These are phyloP conservation scores for Cladorhizidae sp. DNA, from an alignment of 37 sponge, comb jelly and placozoan species.

Conservation along the genomic window DNA sequence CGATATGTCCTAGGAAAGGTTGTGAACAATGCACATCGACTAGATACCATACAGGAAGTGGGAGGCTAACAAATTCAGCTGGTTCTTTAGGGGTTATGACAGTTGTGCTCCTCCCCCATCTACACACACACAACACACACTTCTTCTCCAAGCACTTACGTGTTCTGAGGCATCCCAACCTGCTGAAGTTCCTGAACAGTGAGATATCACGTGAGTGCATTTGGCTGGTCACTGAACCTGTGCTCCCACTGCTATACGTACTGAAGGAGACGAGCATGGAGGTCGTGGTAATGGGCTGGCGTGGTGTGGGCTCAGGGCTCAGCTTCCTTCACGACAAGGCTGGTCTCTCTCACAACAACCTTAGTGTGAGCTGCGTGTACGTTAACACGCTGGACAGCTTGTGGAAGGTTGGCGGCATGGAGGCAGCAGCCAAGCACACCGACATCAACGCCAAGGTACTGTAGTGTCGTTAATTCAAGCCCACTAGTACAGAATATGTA, in stretches of 20 bases:
- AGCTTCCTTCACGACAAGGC: conserved; percentile 66
- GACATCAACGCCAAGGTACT: conserved; percentile 26
- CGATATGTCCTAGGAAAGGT: too few relatives aligned
- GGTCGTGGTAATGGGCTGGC: conserved; percentile 59
- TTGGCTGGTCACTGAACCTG: conserved; percentile 52
- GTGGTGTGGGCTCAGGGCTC: conserved; percentile 52
- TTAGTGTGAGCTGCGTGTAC: conserved; percentile 46
- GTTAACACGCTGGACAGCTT: conserved; percentile 24
- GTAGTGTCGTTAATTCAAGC: too few relatives aligned
- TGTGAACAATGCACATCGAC: too few relatives aligned
- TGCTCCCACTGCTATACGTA: conserved; percentile 27
- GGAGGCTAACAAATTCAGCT: too few relatives aligned
- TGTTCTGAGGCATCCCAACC: conserved; percentile 74
- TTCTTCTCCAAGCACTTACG: conserved; percentile 67
- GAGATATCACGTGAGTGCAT: conserved; percentile 9
- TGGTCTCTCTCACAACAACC: conserved; percentile 53
- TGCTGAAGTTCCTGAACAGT: conserved; percentile 63
- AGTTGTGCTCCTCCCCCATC: too few relatives aligned
- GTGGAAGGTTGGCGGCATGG: conserved; percentile 77
- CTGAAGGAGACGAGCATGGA: conserved; percentile 22
- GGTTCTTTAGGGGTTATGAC: too few relatives aligned
- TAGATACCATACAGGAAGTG: too few relatives aligned
- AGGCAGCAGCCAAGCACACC: conserved; percentile 24
- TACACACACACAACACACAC: too few relatives aligned
- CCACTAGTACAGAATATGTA: too few relatives aligned